A percentile compares a stretch with the other conserved stretches of the same genome.
These are phyloP conservation scores for Seira ritae DNA, from an alignment of 2,888 invertebrate genomes.

Conservation along the genomic window DNA sequence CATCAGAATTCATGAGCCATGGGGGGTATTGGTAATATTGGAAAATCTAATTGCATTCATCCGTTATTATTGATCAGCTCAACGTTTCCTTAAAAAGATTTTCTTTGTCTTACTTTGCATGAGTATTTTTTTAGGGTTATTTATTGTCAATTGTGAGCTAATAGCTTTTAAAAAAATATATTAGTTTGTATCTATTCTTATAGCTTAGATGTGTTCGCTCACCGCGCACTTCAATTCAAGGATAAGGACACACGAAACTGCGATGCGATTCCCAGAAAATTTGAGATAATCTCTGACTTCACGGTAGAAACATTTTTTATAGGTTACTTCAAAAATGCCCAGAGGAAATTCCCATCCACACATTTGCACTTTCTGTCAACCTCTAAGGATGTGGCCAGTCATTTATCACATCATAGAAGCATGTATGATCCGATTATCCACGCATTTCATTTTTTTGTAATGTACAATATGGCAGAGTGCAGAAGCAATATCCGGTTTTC, in stretches of 20 bases:
- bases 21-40: too few species aligned
- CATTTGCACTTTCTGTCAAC: background rate
- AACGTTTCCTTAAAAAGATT: background rate
- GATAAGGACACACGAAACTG: background rate
- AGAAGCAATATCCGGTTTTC: background rate
- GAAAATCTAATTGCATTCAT: too few species aligned
- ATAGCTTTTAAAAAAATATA: background rate
- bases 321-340: background rate
- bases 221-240: background rate
- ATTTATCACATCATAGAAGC: background rate
- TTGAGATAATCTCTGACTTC: background rate
- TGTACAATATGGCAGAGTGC: background rate
- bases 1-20: too few species aligned
- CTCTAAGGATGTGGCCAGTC: background rate
- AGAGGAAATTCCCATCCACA: background rate
- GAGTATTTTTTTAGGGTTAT: too few species aligned
- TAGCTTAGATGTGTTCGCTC: background rate
- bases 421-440: background rate
- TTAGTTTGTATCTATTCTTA: background rate
- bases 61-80: too few species aligned
- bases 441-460: background rate
- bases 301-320: background rate
- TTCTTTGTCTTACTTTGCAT: background rate
- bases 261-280: too few species aligned
- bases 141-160: background rate